Evolutionary conservation across 2,797 vertebrate genomes (phyloP).

Genomic region (Chelon labrosus): DNA sequence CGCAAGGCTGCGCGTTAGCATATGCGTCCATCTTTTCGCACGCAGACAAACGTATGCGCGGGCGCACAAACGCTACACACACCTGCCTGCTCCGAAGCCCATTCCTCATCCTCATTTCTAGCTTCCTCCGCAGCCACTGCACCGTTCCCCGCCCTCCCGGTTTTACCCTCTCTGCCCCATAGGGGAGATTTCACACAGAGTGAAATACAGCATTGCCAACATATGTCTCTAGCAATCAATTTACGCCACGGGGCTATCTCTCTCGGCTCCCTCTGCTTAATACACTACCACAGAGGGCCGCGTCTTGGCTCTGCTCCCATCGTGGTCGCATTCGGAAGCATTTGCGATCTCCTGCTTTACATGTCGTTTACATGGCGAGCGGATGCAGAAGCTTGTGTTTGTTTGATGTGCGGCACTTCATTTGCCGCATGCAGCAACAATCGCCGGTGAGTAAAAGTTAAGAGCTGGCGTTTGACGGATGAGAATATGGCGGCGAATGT

Average conservation of each 20-base stretch:
- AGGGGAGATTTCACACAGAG: slow-evolving; percentile 71
- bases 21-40: not conserved
- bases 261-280: slow-evolving; percentile 57
- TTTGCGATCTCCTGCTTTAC: slow-evolving; percentile 22
- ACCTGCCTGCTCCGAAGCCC: slow-evolving; percentile 37
- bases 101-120: slow-evolving; percentile 54
- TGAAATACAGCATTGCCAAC: slow-evolving; percentile 77
- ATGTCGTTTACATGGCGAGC: too few relatives aligned
- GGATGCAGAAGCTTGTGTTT: too few relatives aligned
- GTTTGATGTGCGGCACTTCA: slow-evolving; percentile 53
- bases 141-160: slow-evolving; percentile 24
- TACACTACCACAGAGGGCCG: slow-evolving; percentile 43
- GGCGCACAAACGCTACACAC: slow-evolving; percentile 6
- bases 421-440: slow-evolving; percentile 33
- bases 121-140: slow-evolving; percentile 27
- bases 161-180: slow-evolving; percentile 57
- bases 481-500: slow-evolving; percentile 18
- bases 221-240: slow-evolving; percentile 78
- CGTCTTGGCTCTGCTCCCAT: slow-evolving; percentile 30
- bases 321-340: slow-evolving; percentile 43
- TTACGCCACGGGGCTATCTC: slow-evolving; percentile 67
- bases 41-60: slow-evolving; percentile 6
- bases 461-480: slow-evolving; percentile 32
- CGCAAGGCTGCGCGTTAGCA: slow-evolving; percentile 43
- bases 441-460: slow-evolving; percentile 29